Base-by-base conservation (phyloP, 2,888 invertebrate species). In the Perizoma flavofasciatum region DNA sequence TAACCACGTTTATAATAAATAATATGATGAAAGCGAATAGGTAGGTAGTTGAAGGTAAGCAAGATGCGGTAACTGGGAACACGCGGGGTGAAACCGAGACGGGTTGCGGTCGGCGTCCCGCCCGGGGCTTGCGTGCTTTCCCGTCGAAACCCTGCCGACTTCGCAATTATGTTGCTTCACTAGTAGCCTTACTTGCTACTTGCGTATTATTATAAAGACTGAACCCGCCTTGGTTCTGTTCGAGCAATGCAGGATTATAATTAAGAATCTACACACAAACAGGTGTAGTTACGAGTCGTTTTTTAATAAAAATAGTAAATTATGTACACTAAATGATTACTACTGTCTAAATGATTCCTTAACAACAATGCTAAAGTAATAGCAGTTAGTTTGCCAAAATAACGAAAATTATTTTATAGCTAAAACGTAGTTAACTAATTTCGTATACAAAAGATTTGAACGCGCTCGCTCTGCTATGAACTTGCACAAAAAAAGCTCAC, bases 31-130 rank as follows among this genome's bases (percentile, higher is more conserved):
- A 22, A 22, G 22, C 22, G 22, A 22, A 22, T 22, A 86, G 87
- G 83, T 83, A 79, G 83, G 82, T 79, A 82, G 75, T 75, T 64
- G 81, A 80, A 80, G 79, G 83, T 81, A 72, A 86, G 73, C 81
- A 67, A 78, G 81, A 79, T 79, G 78, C 76, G 77, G 74, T 72
- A 74, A 73, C 79, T 81, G 74, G 81, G 81, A 79, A 79, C 78
- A 68, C 77, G 79, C 77, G 68, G 76, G 71, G 77, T 80, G 81
- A 81, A 85, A 77, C 75, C 66, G 79, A 86, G 77, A 78, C 78
- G 75, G 73, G 73, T 74, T 87, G 88, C 77, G 88, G 86, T 86
- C 75, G 73, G 69, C 62, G 58, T 62, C 68, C 61, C 59, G 64
- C 63, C 59, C 54, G 44, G 43, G 69, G 64, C 64, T 65, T 63